phyloP scores from a whole-genome alignment of 2,797 vertebrate species.

The Hirundo rustica region DNA sequence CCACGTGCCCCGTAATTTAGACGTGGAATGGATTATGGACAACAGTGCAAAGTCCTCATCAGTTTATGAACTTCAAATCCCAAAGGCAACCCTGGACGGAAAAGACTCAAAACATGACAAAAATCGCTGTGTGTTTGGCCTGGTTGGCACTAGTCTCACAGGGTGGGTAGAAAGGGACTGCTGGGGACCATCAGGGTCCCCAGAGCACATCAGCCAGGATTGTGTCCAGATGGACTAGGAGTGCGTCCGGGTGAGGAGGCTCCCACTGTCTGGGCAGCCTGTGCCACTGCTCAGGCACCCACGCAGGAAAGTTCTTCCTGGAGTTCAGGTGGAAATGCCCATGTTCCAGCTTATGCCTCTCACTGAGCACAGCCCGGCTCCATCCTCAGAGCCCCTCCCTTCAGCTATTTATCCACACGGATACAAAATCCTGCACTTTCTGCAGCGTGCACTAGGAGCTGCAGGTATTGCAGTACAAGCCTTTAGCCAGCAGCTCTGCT shows the following conservation, averaged over 20 bases:
- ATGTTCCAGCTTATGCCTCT: neutral
- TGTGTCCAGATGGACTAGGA: neutral
- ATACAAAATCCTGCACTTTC: fast-evolving
- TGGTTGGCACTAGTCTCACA: neutral
- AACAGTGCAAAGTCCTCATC: neutral
- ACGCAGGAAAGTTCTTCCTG: neutral
- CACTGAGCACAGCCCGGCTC: fast-evolving
- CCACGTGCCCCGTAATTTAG: fast-evolving
- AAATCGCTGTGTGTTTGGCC: fast-evolving
- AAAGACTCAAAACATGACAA: neutral
- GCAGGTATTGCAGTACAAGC: fast-evolving
- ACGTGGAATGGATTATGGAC: fast-evolving
- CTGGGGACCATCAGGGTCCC: neutral
- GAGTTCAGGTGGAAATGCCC: neutral
- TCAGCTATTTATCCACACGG: neutral
- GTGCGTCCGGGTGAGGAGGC: neutral
- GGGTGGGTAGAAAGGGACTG: neutral
- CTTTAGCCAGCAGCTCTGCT: neutral
- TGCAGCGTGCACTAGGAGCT: fast-evolving
- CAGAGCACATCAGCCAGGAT: neutral
- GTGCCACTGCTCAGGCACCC: neutral
- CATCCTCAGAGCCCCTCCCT: neutral
- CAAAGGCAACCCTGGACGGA: fast-evolving
- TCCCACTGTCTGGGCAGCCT: neutral
- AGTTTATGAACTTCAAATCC: neutral